A percentile compares a stretch with the other conserved stretches of the same genome.
phyloP scores from a whole-genome alignment of 2,113 vertebrate species.

The Percina caprodes region DNA sequence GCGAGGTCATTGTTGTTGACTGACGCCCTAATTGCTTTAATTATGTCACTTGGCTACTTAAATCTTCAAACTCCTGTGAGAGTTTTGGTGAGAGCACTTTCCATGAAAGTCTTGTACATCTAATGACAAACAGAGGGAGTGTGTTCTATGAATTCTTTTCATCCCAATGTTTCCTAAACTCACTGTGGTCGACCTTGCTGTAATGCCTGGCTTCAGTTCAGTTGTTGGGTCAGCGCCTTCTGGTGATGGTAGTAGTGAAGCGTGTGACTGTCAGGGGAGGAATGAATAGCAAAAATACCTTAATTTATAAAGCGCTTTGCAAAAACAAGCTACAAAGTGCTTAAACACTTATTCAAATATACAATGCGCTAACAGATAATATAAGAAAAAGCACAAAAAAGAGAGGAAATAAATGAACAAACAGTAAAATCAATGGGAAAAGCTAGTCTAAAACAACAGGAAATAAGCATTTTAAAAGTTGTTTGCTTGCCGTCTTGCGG shows the following conservation, averaged over 20 bases:
- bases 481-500: too few species aligned
- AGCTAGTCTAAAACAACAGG: too few species aligned
- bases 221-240: conserved; percentile 29
- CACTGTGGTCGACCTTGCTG: conserved; percentile 1
- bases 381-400: too few species aligned
- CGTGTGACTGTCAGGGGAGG: not conserved
- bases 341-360: too few species aligned
- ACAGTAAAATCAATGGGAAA: too few species aligned
- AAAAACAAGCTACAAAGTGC: too few species aligned
- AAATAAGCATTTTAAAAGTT: too few species aligned
- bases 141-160: conserved; percentile 39
- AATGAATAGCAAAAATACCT: not conserved
- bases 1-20: conserved; percentile 32
- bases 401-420: too few species aligned
- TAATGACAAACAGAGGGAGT: not conserved
- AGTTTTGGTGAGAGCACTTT: conserved; percentile 21
- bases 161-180: conserved; percentile 62
- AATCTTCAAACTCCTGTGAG: conserved; percentile 7
- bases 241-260: conserved; percentile 27
- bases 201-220: conserved; percentile 47
- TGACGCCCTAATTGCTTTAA: conserved; percentile 57
- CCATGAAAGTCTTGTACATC: conserved; percentile 6
- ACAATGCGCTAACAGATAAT: too few species aligned
- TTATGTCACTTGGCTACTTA: conserved; percentile 35
- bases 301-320: too few species aligned